Conservation (phyloP, 2,797 vertebrate genomes). For the Lutjanus argentimaculatus region DNA sequence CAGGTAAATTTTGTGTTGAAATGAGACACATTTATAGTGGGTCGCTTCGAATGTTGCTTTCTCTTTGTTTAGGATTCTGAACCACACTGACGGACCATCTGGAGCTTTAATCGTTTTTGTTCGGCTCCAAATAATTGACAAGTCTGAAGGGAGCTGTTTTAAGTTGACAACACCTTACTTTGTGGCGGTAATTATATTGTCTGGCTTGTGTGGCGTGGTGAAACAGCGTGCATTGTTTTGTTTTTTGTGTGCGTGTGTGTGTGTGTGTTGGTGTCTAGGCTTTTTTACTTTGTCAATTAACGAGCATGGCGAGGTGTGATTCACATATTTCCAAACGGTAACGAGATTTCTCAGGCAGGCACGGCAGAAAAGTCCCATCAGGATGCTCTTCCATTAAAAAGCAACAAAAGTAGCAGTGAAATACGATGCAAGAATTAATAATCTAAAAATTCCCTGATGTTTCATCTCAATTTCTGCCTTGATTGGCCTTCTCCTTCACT, state of each 20-base stretch:
- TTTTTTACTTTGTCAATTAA: conserved; percentile 48
- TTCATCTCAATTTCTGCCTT: conserved; percentile 41
- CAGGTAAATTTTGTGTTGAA: conserved; percentile 34
- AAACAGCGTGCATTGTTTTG: conserved; percentile 16
- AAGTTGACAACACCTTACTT: conserved; percentile 55
- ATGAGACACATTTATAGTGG: conserved; percentile 2
- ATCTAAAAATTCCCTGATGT: conserved; percentile 12
- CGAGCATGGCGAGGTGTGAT: conserved; percentile 14
- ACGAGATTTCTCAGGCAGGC: conserved; percentile 22
- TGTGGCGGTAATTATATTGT: conserved; percentile 51
- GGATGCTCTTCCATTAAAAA: conserved; percentile 26
- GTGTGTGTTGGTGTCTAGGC: conserved; percentile 1
- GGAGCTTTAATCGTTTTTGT: conserved; percentile 54
- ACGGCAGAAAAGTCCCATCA: conserved; percentile 25
- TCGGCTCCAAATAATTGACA: conserved; percentile 59
- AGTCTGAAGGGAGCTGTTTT: conserved; percentile 54
- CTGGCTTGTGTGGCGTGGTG: conserved; percentile 4
- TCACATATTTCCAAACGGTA: conserved; percentile 34
- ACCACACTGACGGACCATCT: conserved; percentile 43
- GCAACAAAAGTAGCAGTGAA: conserved; percentile 13
- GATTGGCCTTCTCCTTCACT: conserved; percentile 12
- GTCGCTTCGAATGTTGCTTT: conserved; percentile 11
- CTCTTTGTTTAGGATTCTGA: conserved; percentile 42
- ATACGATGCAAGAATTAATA: conserved; percentile 20
- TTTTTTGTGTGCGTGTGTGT: conserved; percentile 3